phyloP scores from a whole-genome alignment of 1,140 invertebrate species.

The Pteromalus puparum region DNA sequence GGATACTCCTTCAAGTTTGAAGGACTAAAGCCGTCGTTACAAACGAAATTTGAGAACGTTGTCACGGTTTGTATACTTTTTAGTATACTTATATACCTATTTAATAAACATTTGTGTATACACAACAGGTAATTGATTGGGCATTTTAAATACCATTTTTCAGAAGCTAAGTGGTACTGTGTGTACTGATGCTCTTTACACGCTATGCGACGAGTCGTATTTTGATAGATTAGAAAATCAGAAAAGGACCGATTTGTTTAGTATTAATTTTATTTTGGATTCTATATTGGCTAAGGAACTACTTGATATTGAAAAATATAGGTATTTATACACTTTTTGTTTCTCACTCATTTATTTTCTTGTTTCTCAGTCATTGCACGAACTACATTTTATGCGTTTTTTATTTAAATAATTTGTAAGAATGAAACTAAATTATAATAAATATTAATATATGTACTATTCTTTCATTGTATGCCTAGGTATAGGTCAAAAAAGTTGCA shows the following conservation, averaged over 20 bases:
- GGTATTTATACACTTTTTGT: no score
- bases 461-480: background rate
- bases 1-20: background rate
- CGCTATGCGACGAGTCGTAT: background rate
- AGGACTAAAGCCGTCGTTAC: background rate
- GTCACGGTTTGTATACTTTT: background rate
- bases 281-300: background rate
- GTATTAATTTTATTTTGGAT: background rate
- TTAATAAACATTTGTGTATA: no score
- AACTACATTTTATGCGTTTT: no score
- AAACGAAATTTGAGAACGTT: background rate
- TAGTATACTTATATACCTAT: no score
- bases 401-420: no score
- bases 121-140: no score
- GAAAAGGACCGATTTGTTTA: background rate
- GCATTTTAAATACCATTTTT: no score
- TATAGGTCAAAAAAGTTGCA: background rate
- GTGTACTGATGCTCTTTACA: background rate
- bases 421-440: no score
- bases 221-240: background rate
- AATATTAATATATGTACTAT: background rate
- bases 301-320: background rate
- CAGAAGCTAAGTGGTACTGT: background rate
- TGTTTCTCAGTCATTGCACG: no score
- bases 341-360: no score